A percentile compares a stretch with the other conserved stretches of the same genome.
Evolutionary conservation across 2,797 vertebrate species (phyloP).

Genomic region (Notolepis coatsorum): DNA sequence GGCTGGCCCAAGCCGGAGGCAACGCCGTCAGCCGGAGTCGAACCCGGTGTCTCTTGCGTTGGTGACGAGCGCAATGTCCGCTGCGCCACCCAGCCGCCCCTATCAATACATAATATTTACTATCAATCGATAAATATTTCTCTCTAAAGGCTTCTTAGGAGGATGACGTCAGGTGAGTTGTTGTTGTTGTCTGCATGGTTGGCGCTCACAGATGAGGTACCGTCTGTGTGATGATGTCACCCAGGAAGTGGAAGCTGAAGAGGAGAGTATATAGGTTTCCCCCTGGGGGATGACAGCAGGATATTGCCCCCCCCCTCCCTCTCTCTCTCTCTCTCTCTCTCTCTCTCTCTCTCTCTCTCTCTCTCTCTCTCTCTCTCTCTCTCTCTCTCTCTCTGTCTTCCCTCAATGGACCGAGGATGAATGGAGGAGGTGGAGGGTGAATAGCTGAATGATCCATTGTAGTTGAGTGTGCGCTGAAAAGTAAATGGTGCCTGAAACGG

Average conservation of each 20-base stretch:
- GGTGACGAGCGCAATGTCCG: too few relatives aligned
- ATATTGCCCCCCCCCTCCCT: slow-evolving; percentile 35
- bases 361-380: slow-evolving; percentile 1
- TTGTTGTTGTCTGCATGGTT: slow-evolving; percentile 37
- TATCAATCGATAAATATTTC: too few relatives aligned
- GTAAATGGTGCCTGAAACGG: slow-evolving; percentile 30
- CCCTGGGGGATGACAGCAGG: slow-evolving; percentile 63
- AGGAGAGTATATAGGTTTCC: slow-evolving; percentile 70
- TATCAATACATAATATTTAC: too few relatives aligned
- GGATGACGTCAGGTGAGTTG: slow-evolving; percentile 36
- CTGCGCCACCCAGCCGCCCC: too few relatives aligned
- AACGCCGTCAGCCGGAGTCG: too few relatives aligned
- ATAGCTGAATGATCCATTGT: slow-evolving; percentile 42
- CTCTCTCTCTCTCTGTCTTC: slow-evolving; percentile 35
- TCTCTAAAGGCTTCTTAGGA: slow-evolving; percentile 10
- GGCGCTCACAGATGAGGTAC: slow-evolving; percentile 67
- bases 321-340: neutral
- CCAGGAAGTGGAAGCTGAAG: slow-evolving; percentile 67
- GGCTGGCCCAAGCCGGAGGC: too few relatives aligned
- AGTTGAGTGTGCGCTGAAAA: too few relatives aligned
- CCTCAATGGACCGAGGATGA: slow-evolving; percentile 26
- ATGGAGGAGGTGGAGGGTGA: slow-evolving; percentile 36
- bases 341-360: slow-evolving; percentile 5
- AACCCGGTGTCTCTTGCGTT: too few relatives aligned
- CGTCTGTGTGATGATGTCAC: slow-evolving; percentile 78